Percentiles rank a stretch among this genome's conserved stretches.
Conservation (phyloP, 2,113 vertebrate genomes). For the Oncorhynchus masou region DNA sequence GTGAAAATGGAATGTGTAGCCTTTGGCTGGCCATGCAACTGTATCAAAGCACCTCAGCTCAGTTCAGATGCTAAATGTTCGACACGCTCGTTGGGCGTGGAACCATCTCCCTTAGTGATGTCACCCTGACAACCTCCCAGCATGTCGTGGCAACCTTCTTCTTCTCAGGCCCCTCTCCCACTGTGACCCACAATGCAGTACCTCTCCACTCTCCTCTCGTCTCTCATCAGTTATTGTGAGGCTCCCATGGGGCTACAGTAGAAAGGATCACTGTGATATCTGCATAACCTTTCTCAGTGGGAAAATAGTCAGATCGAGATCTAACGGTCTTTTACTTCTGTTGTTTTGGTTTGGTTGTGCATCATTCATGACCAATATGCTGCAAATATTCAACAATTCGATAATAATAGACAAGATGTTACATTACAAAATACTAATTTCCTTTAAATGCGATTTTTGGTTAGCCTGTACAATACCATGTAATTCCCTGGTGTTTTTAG, state of each 20-base stretch:
- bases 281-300: neutral
- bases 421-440: too few relatives aligned
- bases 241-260: constrained; percentile 11
- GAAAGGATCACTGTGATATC: neutral
- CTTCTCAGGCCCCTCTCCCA: constrained; percentile 18
- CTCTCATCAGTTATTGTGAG: constrained; percentile 12
- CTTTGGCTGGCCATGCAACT: neutral
- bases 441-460: too few relatives aligned
- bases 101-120: neutral
- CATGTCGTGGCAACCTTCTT: constrained; percentile 24
- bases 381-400: too few relatives aligned
- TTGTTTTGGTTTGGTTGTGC: neutral
- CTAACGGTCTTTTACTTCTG: neutral
- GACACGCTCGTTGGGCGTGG: constrained; percentile 1
- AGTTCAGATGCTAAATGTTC: neutral
- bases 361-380: neutral
- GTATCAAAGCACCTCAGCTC: constrained; percentile 4
- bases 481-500: too few relatives aligned
- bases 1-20: neutral
- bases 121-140: constrained; percentile 28
- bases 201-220: constrained; percentile 26
- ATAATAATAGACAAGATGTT: too few relatives aligned
- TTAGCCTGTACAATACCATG: too few relatives aligned
- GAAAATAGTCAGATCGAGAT: neutral
- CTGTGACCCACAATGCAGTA: constrained; percentile 33